A percentile compares a stretch with the other conserved stretches of the same genome.
Conservation (phyloP, 2,797 vertebrate species). For the Chrysocyon brachyurus region DNA sequence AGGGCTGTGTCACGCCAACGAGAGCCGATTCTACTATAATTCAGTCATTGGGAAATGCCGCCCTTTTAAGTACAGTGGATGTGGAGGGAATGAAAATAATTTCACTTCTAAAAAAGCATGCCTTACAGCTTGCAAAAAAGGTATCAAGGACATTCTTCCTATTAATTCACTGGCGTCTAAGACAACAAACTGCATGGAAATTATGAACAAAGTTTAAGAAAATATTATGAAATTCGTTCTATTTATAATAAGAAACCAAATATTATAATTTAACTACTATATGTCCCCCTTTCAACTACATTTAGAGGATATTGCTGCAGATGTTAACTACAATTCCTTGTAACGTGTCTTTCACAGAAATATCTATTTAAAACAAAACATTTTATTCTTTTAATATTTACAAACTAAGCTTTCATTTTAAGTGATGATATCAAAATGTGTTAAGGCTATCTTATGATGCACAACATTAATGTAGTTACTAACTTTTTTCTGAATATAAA, state of each 20-base stretch:
- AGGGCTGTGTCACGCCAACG: conserved; percentile 89
- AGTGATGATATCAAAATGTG: conserved; percentile 16
- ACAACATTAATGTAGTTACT: conserved; percentile 9
- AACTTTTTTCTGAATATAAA: conserved; percentile 30
- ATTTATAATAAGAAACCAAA: conserved; percentile 21
- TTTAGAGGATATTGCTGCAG: neutral
- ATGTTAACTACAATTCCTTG: neutral
- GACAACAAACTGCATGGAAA: neutral
- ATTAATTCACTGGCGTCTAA: neutral
- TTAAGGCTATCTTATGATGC: neutral
- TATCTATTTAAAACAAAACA: neutral
- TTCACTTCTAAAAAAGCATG: conserved; percentile 90
- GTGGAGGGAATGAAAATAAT: conserved; percentile 95
- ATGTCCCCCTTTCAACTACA: neutral
- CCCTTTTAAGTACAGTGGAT: conserved; percentile 93
- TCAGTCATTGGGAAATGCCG: conserved; percentile 88
- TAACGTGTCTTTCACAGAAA: neutral
- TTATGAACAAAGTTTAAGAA: conserved; percentile 34
- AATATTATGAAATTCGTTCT: conserved; percentile 1
- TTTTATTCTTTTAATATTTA: conserved; percentile 22
- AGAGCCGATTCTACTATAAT: conserved; percentile 91
- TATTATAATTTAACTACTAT: neutral
- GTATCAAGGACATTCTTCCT: conserved; percentile 82
- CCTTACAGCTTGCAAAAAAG: conserved; percentile 90
- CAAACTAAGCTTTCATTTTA: conserved; percentile 20